Evolutionary conservation across 1,140 invertebrate species (phyloP), one percentile per base, ranked within the genome.

Genomic region (Bombus picipes): DNA sequence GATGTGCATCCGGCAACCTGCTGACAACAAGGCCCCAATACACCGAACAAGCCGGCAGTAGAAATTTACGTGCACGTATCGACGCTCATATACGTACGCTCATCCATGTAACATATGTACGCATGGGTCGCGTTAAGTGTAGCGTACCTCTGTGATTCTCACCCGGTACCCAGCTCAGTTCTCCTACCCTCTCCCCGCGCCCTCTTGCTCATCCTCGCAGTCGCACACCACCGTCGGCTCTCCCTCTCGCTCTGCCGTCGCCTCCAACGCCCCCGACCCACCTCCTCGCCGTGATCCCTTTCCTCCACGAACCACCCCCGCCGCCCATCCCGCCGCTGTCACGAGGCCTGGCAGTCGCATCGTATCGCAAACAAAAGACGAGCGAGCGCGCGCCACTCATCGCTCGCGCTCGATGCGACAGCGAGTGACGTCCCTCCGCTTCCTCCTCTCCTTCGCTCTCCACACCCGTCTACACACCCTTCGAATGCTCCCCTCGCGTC

Each of bases 331-430:
- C n/a, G 68, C 78, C 83, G 86, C 76, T 89, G 86, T 90, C 91
- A 87, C 85, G 90, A 89, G 87, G 88, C 91, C 47, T 93, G 93
- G 88, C 93, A 93, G 92, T 93, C 92, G 91, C 92, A 94, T 94
- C 90, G 92, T 89, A 93, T 93, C 91, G 92, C 93, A 94, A 94
- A 94, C 94, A 94, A 94, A 94, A 94, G 94, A 94, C 93, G 93
- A 94, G 93, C 93, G 90, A 93, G 92, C 92, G 93, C 93, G 93
- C 93, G 93, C 93, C 93, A 94, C 93, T 94, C 93, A 93, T 94
- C 93, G 94, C 92, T 92, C 92, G 93, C 93, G 93, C 92, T 94
- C 94, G 92, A 94, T 94, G 93, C 93, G 94, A 94, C 94, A 94
- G 92, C 93, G 92, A 94, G 93, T 94, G 93, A 93, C 93, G 93